Evolutionary conservation across 2,113 vertebrate species (phyloP).

Genomic region (Actenoides hombroni): DNA sequence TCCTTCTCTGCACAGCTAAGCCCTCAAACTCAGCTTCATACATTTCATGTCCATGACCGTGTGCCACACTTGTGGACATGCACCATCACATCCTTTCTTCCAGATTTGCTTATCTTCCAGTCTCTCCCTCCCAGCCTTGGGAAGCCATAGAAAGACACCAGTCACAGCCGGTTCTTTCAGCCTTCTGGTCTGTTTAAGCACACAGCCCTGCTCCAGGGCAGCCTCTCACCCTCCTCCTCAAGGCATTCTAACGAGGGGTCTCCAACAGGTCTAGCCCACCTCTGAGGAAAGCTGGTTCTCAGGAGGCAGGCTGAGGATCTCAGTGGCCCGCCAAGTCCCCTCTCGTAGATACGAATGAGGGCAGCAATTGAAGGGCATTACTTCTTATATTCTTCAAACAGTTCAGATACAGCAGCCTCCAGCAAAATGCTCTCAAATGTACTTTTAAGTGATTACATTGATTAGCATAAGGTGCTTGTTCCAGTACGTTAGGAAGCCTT

Average conservation of each 20-base stretch:
- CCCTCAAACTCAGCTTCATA: neutral
- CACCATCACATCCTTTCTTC: neutral
- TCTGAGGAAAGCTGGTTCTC: neutral
- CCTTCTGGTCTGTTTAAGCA: neutral
- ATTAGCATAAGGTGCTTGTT: fast-evolving
- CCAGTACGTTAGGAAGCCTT: neutral
- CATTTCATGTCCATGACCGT: neutral
- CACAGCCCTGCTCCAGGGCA: fast-evolving
- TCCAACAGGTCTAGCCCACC: neutral
- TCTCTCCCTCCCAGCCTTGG: neutral
- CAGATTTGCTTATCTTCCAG: neutral
- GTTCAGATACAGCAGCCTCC: fast-evolving
- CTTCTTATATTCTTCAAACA: neutral
- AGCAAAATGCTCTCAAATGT: neutral
- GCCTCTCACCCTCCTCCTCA: neutral
- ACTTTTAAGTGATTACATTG: neutral
- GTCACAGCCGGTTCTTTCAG: neutral
- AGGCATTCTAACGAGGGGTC: neutral
- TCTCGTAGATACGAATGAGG: fast-evolving
- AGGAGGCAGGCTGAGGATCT: neutral
- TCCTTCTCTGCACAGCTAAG: neutral
- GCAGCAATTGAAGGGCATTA: neutral
- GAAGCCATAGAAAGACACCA: neutral
- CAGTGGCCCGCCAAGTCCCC: neutral
- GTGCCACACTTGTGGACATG: fast-evolving